phyloP scores from a whole-genome alignment of 2,797 vertebrate species.

The Tenualosa ilisha region DNA sequence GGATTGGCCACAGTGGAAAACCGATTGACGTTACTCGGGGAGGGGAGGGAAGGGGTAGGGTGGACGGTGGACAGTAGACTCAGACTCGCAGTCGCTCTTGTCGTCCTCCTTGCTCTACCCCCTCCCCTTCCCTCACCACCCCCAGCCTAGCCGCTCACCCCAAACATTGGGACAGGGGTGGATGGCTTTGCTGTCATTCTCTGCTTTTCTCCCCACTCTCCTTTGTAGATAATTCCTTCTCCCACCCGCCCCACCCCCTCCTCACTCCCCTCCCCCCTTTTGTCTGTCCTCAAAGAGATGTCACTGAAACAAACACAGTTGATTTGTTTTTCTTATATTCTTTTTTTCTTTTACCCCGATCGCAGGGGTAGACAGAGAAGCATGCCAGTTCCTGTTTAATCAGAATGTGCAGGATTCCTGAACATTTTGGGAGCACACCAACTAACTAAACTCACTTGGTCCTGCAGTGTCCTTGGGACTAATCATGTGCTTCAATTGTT shows the following conservation, averaged over 20 bases:
- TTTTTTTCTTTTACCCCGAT: constrained; percentile 31
- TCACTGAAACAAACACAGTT: constrained; percentile 47
- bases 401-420: neutral
- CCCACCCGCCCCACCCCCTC: neutral
- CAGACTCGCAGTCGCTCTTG: neutral
- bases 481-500: neutral
- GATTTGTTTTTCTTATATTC: neutral
- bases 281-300: constrained; percentile 27
- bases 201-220: neutral
- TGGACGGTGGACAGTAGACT: constrained; percentile 11
- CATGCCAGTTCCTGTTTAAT: constrained; percentile 36
- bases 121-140: constrained; percentile 24
- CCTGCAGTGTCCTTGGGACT: neutral
- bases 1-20: constrained; percentile 9
- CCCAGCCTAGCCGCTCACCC: neutral
- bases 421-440: neutral
- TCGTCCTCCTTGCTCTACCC: neutral
- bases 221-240: constrained; percentile 51
- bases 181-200: constrained; percentile 1
- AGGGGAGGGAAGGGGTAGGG: neutral
- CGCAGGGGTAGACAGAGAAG: constrained; percentile 35
- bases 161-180: neutral
- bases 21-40: neutral
- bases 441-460: neutral
- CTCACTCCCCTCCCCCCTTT: neutral